Percentiles rank a stretch among this genome's conserved stretches.
Evolutionary conservation across 2,888 invertebrate genomes (phyloP).

Genomic region (Drosophila maculinotata): DNA sequence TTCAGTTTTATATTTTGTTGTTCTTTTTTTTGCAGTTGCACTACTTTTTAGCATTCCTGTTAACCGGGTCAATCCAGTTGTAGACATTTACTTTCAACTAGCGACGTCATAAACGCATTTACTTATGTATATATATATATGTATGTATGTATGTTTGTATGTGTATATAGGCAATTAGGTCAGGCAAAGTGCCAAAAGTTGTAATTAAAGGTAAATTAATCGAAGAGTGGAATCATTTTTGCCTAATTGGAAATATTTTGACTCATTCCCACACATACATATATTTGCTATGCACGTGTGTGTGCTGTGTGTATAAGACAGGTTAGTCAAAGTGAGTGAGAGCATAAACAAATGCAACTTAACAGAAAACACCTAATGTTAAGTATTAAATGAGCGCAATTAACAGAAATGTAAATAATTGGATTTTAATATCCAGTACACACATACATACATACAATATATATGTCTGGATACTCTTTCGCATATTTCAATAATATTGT

Average conservation of each 20-base stretch:
- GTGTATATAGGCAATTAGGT: constrained; percentile 46
- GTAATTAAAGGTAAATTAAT: constrained; percentile 34
- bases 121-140: constrained; percentile 13
- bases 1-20: constrained; percentile 41
- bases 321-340: constrained; percentile 1
- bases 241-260: constrained; percentile 12
- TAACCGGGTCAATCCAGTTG: constrained; percentile 68
- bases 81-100: constrained; percentile 53
- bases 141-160: constrained; percentile 4
- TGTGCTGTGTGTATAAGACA: neutral
- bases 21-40: constrained; percentile 40
- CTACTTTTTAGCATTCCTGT: constrained; percentile 45
- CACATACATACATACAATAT: neutral
- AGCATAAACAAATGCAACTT: neutral
- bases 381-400: neutral
- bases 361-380: neutral
- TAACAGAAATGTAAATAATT: constrained; percentile 2
- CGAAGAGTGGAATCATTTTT: constrained; percentile 15
- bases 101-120: constrained; percentile 42
- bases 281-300: neutral
- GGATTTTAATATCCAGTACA: neutral
- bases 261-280: constrained; percentile 11
- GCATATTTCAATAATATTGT: too few species aligned
- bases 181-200: constrained; percentile 35
- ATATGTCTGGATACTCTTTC: neutral